Evolutionary conservation across 35 echinoderm and acorn worm genomes (phyloP).

Genomic region (Stichopus chloronotus): DNA sequence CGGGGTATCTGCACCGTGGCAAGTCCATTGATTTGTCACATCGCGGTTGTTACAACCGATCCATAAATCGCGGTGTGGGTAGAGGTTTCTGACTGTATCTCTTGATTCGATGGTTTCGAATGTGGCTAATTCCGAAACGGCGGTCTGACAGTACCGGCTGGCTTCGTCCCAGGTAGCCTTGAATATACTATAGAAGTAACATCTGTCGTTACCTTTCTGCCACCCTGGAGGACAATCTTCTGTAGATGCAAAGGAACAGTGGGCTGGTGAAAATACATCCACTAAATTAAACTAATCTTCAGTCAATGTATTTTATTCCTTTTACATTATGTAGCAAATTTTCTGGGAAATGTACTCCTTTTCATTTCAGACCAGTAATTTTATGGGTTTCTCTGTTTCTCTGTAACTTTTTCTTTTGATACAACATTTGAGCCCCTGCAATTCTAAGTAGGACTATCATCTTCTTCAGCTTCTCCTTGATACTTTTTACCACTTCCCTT

Average conservation of each 20-base stretch:
- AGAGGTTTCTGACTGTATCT: conserved; percentile 13
- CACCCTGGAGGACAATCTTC: conserved; percentile 23
- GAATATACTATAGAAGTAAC: conserved; percentile 3
- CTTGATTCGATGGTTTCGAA: neutral
- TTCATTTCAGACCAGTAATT: no score
- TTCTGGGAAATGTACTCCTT: no score
- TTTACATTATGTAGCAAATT: no score
- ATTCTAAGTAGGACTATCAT: no score
- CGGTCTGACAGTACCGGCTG: neutral
- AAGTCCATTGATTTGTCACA: neutral
- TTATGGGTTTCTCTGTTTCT: no score
- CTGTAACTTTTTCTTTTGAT: no score
- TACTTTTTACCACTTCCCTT: no score
- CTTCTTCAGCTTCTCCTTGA: no score
- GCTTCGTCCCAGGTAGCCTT: conserved; percentile 22
- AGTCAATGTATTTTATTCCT: no score
- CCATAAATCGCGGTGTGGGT: neutral
- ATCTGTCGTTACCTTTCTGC: neutral
- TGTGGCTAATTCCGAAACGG: neutral
- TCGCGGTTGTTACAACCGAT: conserved; percentile 30
- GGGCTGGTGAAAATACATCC: neutral
- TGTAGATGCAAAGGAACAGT: neutral
- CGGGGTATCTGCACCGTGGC: neutral
- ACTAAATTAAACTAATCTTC: no score
- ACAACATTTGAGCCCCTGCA: no score